A percentile compares a stretch with the other conserved stretches of the same genome.
phyloP scores from a whole-genome alignment of 2,797 vertebrate species.

The Tinamus major region DNA sequence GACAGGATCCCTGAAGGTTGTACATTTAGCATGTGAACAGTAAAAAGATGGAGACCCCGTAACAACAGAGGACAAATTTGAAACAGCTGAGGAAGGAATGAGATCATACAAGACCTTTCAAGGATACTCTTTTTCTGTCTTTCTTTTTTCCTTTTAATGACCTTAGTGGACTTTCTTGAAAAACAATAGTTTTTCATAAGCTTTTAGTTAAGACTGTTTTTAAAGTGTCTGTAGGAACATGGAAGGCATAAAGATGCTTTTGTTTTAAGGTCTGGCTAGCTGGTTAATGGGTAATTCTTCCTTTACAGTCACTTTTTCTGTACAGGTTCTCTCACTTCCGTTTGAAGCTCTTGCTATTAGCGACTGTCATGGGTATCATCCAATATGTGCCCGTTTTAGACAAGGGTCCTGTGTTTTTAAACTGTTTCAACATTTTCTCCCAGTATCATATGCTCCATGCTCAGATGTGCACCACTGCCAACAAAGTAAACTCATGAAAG shows the following conservation, averaged over 20 bases:
- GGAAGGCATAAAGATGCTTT: conserved; percentile 13
- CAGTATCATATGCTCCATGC: background rate
- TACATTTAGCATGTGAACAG: conserved; percentile 42
- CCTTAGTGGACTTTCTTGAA: conserved; percentile 29
- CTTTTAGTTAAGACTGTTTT: conserved; percentile 49
- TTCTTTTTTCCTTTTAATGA: background rate
- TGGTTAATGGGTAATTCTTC: conserved; percentile 5
- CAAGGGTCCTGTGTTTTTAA: background rate
- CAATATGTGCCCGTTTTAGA: background rate
- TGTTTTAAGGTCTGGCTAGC: conserved; percentile 42
- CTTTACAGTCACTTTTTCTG: background rate
- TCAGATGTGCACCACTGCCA: background rate
- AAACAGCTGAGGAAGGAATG: conserved; percentile 69
- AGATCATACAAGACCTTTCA: conserved; percentile 60
- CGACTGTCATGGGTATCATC: background rate
- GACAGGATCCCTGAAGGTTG: conserved; percentile 50
- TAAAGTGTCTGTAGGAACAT: conserved; percentile 18
- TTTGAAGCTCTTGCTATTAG: conserved; percentile 12
- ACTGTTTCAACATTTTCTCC: background rate
- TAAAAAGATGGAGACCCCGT: conserved; percentile 32
- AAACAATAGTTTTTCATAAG: conserved; percentile 51
- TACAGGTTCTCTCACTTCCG: conserved; percentile 18
- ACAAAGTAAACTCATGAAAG: background rate
- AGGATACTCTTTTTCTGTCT: background rate
- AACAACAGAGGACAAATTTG: conserved; percentile 63